These are phyloP conservation scores for Nipponacmea schrenckii DNA, from an alignment of 2,888 invertebrate species.

Conservation along the genomic window DNA sequence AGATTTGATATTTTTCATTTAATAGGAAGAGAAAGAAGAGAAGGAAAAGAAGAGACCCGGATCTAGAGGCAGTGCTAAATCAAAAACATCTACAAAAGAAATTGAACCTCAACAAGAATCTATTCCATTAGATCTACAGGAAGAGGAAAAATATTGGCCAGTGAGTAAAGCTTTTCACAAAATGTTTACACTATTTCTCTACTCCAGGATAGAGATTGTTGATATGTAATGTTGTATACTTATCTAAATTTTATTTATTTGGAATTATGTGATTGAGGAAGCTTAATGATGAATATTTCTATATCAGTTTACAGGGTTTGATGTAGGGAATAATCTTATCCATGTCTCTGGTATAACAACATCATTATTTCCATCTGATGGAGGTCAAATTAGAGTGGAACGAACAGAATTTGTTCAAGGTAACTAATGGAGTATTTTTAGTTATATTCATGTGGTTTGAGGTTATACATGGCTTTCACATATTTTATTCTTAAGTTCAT, in stretches of 20 bases:
- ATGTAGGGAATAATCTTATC: conserved; percentile 65
- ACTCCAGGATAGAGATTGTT: background rate
- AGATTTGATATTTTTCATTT: too few species aligned
- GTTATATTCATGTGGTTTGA: too few species aligned
- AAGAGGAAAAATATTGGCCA: conserved; percentile 55
- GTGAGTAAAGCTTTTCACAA: conserved; percentile 34
- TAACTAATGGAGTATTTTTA: too few species aligned
- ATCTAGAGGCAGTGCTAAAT: conserved; percentile 58
- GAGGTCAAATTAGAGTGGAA: conserved; percentile 64
- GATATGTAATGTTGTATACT: background rate
- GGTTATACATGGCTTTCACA: too few species aligned
- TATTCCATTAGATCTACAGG: conserved; percentile 27
- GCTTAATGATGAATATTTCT: background rate
- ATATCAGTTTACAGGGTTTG: conserved; percentile 65
- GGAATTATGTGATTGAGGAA: too few species aligned
- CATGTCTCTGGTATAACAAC: conserved; percentile 61
- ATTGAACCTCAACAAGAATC: conserved; percentile 15
- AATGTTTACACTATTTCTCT: background rate
- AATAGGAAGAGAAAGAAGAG: conserved; percentile 43
- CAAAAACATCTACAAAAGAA: conserved; percentile 46
- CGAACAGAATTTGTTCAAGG: conserved; percentile 62
- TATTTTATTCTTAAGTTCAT: too few species aligned
- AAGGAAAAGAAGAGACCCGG: conserved; percentile 49
- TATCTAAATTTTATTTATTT: background rate
- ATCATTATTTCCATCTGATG: conserved; percentile 65